Conservation (phyloP, 2,113 vertebrate species). For the human (Homo sapiens) region GRCh38 chr14:36602001-36602500, state of each 20-base stretch:
- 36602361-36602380: not conserved
- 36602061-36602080: conserved; percentile 41
- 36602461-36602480: not conserved
- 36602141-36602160: not conserved
- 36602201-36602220: not conserved
- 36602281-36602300: not conserved
- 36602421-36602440: not conserved
- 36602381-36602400: not conserved
- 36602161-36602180: not conserved
- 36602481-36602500: too few relatives aligned
- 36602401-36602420: not conserved
- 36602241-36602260: not conserved
- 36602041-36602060: conserved; percentile 37
- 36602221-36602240: not conserved
- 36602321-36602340: not conserved
- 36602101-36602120: not conserved
- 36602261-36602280: not conserved
- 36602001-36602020: conserved; percentile 64
- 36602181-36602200: not conserved
- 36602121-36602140: not conserved
- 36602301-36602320: not conserved
- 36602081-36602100: not conserved
- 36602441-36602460: not conserved
- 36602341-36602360: not conserved
- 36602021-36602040: conserved; percentile 47